Evolutionary conservation across 1,140 invertebrate species (phyloP).

Genomic region (Danaus melanippus): DNA sequence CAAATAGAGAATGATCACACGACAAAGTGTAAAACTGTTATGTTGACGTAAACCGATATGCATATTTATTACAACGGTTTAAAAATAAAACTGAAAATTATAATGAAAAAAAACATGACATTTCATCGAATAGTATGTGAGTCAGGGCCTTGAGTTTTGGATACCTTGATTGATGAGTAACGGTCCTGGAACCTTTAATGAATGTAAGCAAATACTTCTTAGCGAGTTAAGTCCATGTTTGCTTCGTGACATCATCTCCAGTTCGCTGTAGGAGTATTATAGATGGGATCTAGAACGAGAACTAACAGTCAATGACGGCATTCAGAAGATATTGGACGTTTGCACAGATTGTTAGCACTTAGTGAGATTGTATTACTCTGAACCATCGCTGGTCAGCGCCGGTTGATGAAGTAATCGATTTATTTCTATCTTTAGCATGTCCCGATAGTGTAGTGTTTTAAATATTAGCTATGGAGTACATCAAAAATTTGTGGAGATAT

Average conservation of each 20-base stretch:
- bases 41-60: too few species aligned
- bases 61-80: too few species aligned
- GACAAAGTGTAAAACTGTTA: too few species aligned
- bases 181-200: conserved; percentile 36
- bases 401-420: too few species aligned
- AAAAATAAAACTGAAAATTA: too few species aligned
- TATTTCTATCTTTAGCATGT: too few species aligned
- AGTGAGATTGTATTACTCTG: conserved; percentile 2
- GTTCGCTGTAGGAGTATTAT: conserved; percentile 37
- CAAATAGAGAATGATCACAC: too few species aligned
- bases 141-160: too few species aligned
- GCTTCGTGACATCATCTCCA: conserved; percentile 54
- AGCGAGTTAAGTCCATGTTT: conserved; percentile 33
- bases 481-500: conserved; percentile 52
- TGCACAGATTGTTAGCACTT: conserved; percentile 41
- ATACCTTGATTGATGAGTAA: conserved; percentile 14
- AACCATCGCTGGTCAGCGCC: too few species aligned
- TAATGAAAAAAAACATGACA: too few species aligned
- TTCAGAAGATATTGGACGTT: conserved; percentile 48
- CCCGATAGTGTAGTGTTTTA: conserved; percentile 1
- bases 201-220: conserved; percentile 31
- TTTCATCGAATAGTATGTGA: too few species aligned
- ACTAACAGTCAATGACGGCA: conserved; percentile 49
- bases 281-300: conserved; percentile 29
- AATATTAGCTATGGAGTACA: conserved; percentile 45